Evolutionary conservation across 2,113 vertebrate genomes (phyloP).

Genomic region (Martes martes): DNA sequence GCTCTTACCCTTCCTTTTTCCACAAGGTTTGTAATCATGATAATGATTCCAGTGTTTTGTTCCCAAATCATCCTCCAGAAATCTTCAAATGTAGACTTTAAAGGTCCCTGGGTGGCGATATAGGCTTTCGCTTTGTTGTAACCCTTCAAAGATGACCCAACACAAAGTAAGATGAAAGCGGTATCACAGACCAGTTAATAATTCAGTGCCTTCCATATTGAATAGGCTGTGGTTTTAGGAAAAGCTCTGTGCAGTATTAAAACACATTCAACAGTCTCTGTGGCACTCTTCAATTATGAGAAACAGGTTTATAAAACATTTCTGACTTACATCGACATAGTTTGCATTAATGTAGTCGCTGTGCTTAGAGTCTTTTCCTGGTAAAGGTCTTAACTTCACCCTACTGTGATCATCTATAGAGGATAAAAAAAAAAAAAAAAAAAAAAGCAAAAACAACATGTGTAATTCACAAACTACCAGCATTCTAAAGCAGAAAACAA

Average conservation of each 20-base stretch:
- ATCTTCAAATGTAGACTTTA: conserved; percentile 99
- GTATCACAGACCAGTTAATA: conserved; percentile 71
- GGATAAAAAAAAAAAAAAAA: conserved; percentile 10
- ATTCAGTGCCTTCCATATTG: conserved; percentile 71
- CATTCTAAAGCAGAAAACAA: neutral
- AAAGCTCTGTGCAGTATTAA: conserved; percentile 19
- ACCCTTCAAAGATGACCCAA: conserved; percentile 88
- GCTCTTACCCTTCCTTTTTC: conserved; percentile 96
- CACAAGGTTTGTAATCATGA: conserved; percentile 99
- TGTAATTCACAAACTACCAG: neutral
- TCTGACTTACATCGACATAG: conserved; percentile 96
- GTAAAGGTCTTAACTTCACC: conserved; percentile 95
- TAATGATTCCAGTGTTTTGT: conserved; percentile 95
- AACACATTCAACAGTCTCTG: conserved; percentile 6
- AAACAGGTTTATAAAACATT: conserved; percentile 45
- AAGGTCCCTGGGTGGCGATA: conserved; percentile 97
- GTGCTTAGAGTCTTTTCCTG: conserved; percentile 98
- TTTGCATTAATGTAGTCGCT: conserved; percentile 99
- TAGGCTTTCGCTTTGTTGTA: conserved; percentile 98
- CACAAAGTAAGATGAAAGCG: conserved; percentile 75
- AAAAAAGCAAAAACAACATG: conserved; percentile 11
- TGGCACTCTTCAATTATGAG: neutral
- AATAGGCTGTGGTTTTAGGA: conserved; percentile 33
- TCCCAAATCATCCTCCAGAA: conserved; percentile 99
- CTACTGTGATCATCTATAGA: conserved; percentile 96